phyloP scores from a whole-genome alignment of 2,797 vertebrate genomes.

The Lycodopsis pacificus region DNA sequence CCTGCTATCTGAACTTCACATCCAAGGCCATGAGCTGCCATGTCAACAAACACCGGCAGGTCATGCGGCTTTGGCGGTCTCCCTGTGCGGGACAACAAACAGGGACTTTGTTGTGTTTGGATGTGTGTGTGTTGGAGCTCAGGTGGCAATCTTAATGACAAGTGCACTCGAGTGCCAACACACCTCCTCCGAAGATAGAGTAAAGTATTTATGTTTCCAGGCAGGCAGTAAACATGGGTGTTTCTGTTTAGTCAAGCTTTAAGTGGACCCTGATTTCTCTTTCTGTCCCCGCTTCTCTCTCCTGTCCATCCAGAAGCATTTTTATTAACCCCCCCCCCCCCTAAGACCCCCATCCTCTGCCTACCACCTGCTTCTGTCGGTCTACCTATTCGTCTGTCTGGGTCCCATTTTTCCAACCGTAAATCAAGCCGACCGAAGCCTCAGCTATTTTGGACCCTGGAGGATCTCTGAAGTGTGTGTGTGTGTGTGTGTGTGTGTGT shows the following conservation, averaged over 20 bases:
- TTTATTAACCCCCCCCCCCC: slow-evolving; percentile 3
- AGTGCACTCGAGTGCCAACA: slow-evolving; percentile 29
- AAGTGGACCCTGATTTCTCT: slow-evolving; percentile 8
- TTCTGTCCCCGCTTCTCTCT: neutral
- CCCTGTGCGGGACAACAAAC: slow-evolving; percentile 26
- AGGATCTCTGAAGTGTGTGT: slow-evolving; percentile 36
- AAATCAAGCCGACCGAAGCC: slow-evolving; percentile 68
- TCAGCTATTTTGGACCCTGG: slow-evolving; percentile 73
- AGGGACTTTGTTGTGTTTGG: slow-evolving; percentile 7
- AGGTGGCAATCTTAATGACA: slow-evolving; percentile 25
- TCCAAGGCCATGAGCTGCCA: slow-evolving; percentile 8
- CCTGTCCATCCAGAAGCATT: slow-evolving; percentile 22
- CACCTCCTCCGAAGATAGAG: neutral
- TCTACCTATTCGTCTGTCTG: slow-evolving; percentile 48
- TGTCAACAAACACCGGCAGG: slow-evolving; percentile 54
- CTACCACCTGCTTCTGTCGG: slow-evolving; percentile 67
- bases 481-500: slow-evolving; percentile 2
- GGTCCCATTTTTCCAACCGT: slow-evolving; percentile 63
- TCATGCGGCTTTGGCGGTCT: slow-evolving; percentile 17
- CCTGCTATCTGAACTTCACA: slow-evolving; percentile 23
- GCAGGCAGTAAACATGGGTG: slow-evolving; percentile 7
- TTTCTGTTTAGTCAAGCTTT: slow-evolving; percentile 24
- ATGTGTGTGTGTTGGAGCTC: slow-evolving; percentile 9
- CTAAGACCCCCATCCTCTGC: slow-evolving; percentile 1
- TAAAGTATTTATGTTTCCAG: slow-evolving; percentile 5